These are phyloP conservation scores for Misgurnus mizolepis DNA, from an alignment of 2,113 vertebrate species.

Conservation along the genomic window DNA sequence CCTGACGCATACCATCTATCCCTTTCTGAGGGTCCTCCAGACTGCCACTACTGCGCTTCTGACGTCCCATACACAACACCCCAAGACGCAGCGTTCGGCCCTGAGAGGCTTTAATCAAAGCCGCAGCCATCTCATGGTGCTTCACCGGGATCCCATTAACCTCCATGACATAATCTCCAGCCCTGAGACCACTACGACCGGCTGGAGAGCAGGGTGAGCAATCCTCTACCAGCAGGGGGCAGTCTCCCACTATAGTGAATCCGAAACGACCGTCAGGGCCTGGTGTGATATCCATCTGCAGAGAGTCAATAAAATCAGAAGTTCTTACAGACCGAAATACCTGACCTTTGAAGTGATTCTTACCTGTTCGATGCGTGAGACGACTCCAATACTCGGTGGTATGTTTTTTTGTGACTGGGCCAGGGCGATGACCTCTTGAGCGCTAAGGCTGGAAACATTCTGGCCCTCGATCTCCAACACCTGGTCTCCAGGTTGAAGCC, in stretches of 20 bases:
- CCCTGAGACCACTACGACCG: conserved; percentile 76
- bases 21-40: conserved; percentile 63
- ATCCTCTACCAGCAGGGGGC: conserved; percentile 80
- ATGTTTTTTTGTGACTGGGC: conserved; percentile 84
- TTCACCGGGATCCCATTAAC: conserved; percentile 79
- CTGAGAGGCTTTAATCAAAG: conserved; percentile 76
- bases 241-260: conserved; percentile 78
- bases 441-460: conserved; percentile 80
- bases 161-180: conserved; percentile 84
- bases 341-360: neutral
- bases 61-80: conserved; percentile 77
- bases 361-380: conserved; percentile 84
- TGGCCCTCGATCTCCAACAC: conserved; percentile 94
- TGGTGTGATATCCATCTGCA: conserved; percentile 74
- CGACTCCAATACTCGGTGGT: conserved; percentile 93
- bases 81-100: conserved; percentile 77
- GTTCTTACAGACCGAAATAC: neutral
- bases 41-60: conserved; percentile 63
- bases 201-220: conserved; percentile 80
- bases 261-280: conserved; percentile 75
- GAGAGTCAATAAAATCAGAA: neutral
- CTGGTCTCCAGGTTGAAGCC: conserved; percentile 88
- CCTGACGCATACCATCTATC: conserved; percentile 62
- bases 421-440: conserved; percentile 77
- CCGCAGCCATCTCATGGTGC: conserved; percentile 69